Evolutionary conservation across 2,888 invertebrate genomes (phyloP), one percentile per base, ranked within the genome.

Genomic region (Acrocyrtus sp.): DNA sequence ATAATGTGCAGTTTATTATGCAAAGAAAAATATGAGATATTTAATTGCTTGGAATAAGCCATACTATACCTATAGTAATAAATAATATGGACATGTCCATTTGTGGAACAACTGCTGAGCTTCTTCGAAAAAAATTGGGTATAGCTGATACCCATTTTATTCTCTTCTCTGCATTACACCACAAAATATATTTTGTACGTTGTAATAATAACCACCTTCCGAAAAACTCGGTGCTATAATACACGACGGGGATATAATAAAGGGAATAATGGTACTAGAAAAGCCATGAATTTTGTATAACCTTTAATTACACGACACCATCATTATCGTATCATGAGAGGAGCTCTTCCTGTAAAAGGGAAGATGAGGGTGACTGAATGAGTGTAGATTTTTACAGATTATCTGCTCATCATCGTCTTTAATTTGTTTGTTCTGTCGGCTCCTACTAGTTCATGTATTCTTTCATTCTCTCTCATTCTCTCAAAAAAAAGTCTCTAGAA

Each of bases 381-480:
- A 57, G 70, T 72, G 70, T 72, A 63, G 63, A 72, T 63, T 72
- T n/a, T 63, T 72, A 65, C 70, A 72, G 63, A 72, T 72, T 72
- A 72, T 63, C 70, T 72, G 63, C 63, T 72, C 70, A 72, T 72
- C 70, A 68, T 68, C 68, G 63, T 62, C 51, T 51, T 58, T 72
- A 72, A 72, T 72, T 72, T 72, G 70, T 72, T 72, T 72, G 57
- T 58, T 63, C 63, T 72, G 70, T 72, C 70, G 70, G 70, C 58
- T 54, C 63, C 56, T 60, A 34, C 12, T 22, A 24, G 26, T 53
- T 12, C 51, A 19, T 27, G 45, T 39, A 29, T 22, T 61, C n/a
- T 39, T 29, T 50, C 22, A 47, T 50, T n/a, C 19, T 27, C 19
- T 24, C 39, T 34, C 34, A 34, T 34, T 34, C 19, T 24, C 39